phyloP scores from a whole-genome alignment of 2,888 invertebrate genomes.

The Eupsilia transversa region DNA sequence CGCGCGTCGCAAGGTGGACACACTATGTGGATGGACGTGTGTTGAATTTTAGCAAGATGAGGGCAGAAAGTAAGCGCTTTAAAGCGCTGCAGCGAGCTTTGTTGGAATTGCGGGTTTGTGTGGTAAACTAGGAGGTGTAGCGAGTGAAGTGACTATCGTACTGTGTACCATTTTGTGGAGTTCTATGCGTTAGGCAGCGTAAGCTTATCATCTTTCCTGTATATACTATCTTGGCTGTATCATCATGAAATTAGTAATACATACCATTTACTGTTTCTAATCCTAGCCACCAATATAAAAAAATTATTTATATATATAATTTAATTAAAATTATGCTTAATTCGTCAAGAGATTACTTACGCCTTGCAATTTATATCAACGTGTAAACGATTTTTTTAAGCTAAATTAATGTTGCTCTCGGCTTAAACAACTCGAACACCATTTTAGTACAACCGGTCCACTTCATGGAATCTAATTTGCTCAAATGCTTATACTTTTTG shows the following conservation, averaged over 20 bases:
- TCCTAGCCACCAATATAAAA: not conserved
- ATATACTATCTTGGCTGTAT: not conserved
- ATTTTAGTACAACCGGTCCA: slow-evolving; percentile 30
- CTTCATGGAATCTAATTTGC: slow-evolving; percentile 42
- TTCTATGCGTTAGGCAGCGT: too few relatives aligned
- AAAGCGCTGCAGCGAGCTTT: slow-evolving; percentile 27
- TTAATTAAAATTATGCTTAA: not conserved
- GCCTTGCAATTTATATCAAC: not conserved
- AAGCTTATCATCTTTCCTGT: not conserved
- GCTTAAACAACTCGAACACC: slow-evolving; percentile 26
- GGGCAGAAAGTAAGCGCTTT: slow-evolving; percentile 69
- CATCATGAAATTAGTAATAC: not conserved
- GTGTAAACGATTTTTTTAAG: not conserved
- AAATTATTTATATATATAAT: not conserved
- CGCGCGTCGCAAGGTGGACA: slow-evolving; percentile 84
- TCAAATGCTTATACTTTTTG: slow-evolving; percentile 38
- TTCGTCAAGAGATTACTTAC: not conserved
- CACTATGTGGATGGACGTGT: slow-evolving; percentile 81
- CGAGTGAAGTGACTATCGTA: not conserved
- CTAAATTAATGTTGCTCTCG: slow-evolving; percentile 13
- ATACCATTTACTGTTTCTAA: too few relatives aligned
- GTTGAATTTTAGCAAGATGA: slow-evolving; percentile 71
- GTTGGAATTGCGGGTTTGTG: slow-evolving; percentile 27
- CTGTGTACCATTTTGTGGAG: not conserved
- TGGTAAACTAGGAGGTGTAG: slow-evolving; percentile 27